Conservation (phyloP, 2,888 invertebrate species). For the Erebia aethiops region DNA sequence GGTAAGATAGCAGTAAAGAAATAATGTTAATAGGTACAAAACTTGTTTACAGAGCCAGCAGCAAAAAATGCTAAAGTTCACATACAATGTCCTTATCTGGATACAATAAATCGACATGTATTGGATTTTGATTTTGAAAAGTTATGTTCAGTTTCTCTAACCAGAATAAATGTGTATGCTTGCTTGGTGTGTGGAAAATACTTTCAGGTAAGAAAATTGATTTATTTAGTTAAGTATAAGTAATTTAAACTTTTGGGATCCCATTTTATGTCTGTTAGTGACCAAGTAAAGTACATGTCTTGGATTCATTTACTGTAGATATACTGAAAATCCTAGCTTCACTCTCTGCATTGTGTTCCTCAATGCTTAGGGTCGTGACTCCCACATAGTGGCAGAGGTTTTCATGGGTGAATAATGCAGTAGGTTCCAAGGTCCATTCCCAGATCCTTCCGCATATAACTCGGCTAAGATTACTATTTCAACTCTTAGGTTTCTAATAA, state of each 20-base stretch:
- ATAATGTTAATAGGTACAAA: neutral
- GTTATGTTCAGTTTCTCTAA: slow-evolving; percentile 97
- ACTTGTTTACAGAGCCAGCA: slow-evolving; percentile 55
- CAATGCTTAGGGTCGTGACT: too few relatives aligned
- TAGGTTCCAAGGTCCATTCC: too few relatives aligned
- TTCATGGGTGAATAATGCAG: too few relatives aligned
- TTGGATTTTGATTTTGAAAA: slow-evolving; percentile 99
- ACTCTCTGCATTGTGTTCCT: too few relatives aligned
- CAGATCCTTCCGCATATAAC: too few relatives aligned
- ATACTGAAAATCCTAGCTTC: too few relatives aligned
- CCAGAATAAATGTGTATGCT: slow-evolving; percentile 99
- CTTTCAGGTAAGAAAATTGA: slow-evolving; percentile 83
- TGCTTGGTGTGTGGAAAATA: slow-evolving; percentile 99
- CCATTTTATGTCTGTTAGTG: neutral
- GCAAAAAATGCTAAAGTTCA: slow-evolving; percentile 60
- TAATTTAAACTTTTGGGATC: neutral
- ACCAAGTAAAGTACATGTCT: too few relatives aligned
- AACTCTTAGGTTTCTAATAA: too few relatives aligned
- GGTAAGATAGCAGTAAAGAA: neutral
- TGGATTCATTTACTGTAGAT: too few relatives aligned
- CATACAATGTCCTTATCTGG: slow-evolving; percentile 96
- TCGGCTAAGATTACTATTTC: too few relatives aligned
- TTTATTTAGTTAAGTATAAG: neutral
- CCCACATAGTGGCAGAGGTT: too few relatives aligned
- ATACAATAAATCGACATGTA: slow-evolving; percentile 98